These are phyloP conservation scores for Pseudomyrmex flavicornis DNA, from an alignment of 1,140 invertebrate genomes.

Conservation along the genomic window DNA sequence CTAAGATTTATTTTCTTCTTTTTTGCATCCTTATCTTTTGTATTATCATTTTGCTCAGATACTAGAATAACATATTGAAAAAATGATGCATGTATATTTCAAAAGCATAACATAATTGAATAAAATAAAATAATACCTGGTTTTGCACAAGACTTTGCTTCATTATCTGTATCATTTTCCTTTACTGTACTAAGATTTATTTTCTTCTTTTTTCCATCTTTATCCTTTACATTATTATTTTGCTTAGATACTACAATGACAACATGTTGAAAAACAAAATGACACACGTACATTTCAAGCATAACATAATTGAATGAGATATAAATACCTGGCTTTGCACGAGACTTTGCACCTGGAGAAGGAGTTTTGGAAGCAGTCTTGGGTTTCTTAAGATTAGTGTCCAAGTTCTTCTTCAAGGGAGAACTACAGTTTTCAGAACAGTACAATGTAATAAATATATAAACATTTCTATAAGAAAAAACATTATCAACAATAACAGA, in stretches of 20 bases:
- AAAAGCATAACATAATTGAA: slow-evolving; percentile 31
- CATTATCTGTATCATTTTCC: background rate
- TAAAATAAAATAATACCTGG: too few species aligned
- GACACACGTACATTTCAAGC: background rate
- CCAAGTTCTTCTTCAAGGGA: slow-evolving; percentile 56
- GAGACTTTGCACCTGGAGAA: slow-evolving; percentile 25
- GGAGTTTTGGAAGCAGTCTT: slow-evolving; percentile 56
- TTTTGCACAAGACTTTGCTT: background rate
- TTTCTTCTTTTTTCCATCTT: slow-evolving; percentile 26
- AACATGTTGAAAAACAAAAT: slow-evolving; percentile 26
- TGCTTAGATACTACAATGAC: slow-evolving; percentile 42
- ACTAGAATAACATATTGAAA: slow-evolving; percentile 48
- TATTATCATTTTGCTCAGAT: slow-evolving; percentile 2
- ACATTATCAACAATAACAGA: background rate
- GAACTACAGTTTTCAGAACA: slow-evolving; percentile 54
- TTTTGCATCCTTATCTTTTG: slow-evolving; percentile 10
- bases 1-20: slow-evolving; percentile 33
- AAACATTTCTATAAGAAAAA: slow-evolving; percentile 17
- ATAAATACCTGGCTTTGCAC: slow-evolving; percentile 45
- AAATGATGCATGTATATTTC: slow-evolving; percentile 19
- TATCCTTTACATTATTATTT: slow-evolving; percentile 9
- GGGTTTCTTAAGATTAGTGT: slow-evolving; percentile 34
- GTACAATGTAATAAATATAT: background rate
- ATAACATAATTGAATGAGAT: background rate
- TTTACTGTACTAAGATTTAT: slow-evolving; percentile 24